Conservation (phyloP, 2,888 invertebrate genomes). For the Alloscopus bannaensis region DNA sequence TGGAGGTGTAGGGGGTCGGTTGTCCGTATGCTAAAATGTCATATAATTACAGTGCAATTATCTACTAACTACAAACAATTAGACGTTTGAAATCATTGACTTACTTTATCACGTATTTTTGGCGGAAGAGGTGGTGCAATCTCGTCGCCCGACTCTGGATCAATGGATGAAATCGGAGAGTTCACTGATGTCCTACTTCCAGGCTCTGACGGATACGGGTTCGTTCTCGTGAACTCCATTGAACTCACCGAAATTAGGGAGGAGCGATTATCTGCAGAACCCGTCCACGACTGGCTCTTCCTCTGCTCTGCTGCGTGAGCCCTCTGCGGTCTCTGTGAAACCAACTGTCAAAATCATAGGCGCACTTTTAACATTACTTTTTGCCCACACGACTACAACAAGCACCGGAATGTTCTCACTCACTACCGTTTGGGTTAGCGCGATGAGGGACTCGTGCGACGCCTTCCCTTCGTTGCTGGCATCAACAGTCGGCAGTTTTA, state of each 20-base stretch:
- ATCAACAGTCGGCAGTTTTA: constrained; percentile 58
- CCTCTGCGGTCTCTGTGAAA: constrained; percentile 69
- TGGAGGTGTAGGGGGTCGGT: constrained; percentile 66
- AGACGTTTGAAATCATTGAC: background rate
- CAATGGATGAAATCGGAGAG: constrained; percentile 61
- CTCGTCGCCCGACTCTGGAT: constrained; percentile 50
- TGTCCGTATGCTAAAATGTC: constrained; percentile 48
- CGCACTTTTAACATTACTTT: constrained; percentile 29
- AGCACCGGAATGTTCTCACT: background rate
- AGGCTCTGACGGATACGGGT: constrained; percentile 48
- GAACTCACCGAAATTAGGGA: constrained; percentile 59
- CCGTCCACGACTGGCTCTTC: constrained; percentile 66
- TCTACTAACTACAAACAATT: constrained; percentile 4
- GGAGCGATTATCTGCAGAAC: constrained; percentile 51
- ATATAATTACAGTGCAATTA: constrained; percentile 22
- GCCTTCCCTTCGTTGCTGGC: constrained; percentile 43
- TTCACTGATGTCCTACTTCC: constrained; percentile 63
- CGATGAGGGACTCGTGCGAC: constrained; percentile 61
- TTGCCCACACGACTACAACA: background rate
- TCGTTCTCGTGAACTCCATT: constrained; percentile 6
- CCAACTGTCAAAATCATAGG: constrained; percentile 59
- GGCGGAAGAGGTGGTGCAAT: constrained; percentile 69
- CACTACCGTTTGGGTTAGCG: constrained; percentile 68
- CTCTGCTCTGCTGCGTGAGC: constrained; percentile 54
- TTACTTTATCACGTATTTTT: constrained; percentile 56